Conservation (phyloP, 1,140 invertebrate species). For the Trichogramma pretiosum region DNA sequence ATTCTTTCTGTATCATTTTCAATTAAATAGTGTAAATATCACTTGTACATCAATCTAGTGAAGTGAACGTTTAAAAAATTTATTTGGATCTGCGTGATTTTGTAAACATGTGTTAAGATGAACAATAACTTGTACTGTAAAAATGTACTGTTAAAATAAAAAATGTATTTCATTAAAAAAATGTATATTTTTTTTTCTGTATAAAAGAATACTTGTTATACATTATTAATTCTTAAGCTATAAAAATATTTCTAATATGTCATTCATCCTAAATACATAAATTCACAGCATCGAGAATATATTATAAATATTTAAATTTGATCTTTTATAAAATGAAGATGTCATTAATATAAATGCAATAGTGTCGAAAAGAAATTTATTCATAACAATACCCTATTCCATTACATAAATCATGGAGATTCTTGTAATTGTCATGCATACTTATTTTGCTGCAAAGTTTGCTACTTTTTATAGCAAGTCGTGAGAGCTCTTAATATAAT, state of each 20-base stretch:
- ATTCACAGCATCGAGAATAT: too few species aligned
- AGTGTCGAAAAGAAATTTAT: slow-evolving; percentile 6
- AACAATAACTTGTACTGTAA: too few species aligned
- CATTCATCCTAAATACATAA: not conserved
- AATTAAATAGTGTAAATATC: slow-evolving; percentile 18
- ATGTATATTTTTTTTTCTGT: slow-evolving; percentile 9
- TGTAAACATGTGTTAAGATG: too few species aligned
- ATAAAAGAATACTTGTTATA: slow-evolving; percentile 4
- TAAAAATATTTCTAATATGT: slow-evolving; percentile 2
- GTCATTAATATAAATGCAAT: slow-evolving; percentile 3
- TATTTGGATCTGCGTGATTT: too few species aligned
- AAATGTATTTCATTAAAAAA: not conserved
- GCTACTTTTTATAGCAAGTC: slow-evolving; percentile 8
- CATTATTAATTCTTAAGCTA: slow-evolving; percentile 10
- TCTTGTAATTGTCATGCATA: too few species aligned
- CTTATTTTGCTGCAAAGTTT: not conserved
- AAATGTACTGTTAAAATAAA: not conserved
- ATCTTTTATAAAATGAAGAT: slow-evolving; percentile 6
- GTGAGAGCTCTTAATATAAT: not conserved
- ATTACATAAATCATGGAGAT: too few species aligned
- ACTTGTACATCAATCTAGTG: too few species aligned
- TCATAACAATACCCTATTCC: not conserved
- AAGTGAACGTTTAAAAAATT: too few species aligned
- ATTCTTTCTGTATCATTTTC: slow-evolving; percentile 4
- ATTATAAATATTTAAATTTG: not conserved